phyloP scores from a whole-genome alignment of 37 sponge, comb jelly and placozoan genomes.

The Eunapius fragilis region DNA sequence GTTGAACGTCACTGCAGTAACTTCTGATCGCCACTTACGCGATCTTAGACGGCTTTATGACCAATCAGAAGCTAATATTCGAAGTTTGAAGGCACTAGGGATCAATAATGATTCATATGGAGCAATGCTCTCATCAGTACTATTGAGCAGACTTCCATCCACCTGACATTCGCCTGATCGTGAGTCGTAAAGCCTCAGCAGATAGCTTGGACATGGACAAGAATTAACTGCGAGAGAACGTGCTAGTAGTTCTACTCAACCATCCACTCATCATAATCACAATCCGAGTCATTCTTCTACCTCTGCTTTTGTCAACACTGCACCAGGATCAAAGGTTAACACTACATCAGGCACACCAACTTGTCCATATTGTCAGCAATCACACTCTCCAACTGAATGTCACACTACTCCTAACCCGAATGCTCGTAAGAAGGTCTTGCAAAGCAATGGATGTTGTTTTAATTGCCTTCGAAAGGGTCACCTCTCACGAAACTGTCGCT shows the following conservation, averaged over 20 bases:
- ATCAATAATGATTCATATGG: no score
- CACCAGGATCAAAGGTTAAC: conserved; percentile 3
- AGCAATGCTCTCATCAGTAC: no score
- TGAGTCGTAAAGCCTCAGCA: conserved; percentile 29
- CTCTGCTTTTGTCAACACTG: conserved; percentile 14
- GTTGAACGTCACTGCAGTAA: no score
- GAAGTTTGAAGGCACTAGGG: no score
- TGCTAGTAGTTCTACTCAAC: conserved; percentile 4
- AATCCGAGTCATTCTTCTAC: conserved; percentile 3
- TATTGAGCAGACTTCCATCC: neutral
- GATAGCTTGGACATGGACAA: conserved; percentile 16
- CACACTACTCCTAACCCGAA: neutral
- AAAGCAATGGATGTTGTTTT: conserved; percentile 18
- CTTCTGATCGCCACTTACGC: no score
- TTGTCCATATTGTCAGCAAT: conserved; percentile 32
- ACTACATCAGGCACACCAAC: neutral
- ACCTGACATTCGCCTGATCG: conserved; percentile 19
- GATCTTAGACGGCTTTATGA: no score
- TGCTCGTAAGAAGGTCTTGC: neutral
- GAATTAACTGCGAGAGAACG: conserved; percentile 28
- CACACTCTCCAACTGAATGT: conserved; percentile 21
- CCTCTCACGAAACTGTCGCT: conserved; percentile 16
- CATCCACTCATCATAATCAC: neutral
- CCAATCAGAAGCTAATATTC: no score
- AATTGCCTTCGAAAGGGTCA: conserved; percentile 32